Percentiles rank a stretch among this genome's conserved stretches.
Conservation (phyloP, 23 tunicate species). For the Styela clava region DNA sequence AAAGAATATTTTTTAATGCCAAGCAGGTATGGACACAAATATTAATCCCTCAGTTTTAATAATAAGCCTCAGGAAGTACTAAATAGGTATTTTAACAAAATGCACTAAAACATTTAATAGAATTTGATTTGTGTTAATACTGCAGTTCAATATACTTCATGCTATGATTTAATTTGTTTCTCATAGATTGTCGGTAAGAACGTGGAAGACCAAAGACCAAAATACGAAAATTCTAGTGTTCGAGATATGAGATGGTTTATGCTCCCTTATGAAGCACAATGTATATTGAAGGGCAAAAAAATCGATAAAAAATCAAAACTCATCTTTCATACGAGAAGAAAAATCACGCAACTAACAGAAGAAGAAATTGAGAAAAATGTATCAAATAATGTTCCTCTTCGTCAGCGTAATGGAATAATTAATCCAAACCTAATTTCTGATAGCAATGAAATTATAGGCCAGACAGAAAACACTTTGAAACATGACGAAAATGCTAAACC, state of each 20-base stretch:
- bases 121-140: too few species aligned
- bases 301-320: background rate
- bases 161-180: too few species aligned
- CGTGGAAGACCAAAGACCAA: slow-evolving; percentile 38
- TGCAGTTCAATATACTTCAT: too few species aligned
- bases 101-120: too few species aligned
- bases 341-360: slow-evolving; percentile 24
- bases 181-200: background rate
- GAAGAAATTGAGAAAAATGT: slow-evolving; percentile 27
- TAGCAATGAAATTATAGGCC: background rate
- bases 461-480: background rate
- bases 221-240: slow-evolving; percentile 38
- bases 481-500: background rate
- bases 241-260: slow-evolving; percentile 82
- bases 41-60: too few species aligned
- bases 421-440: background rate
- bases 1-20: slow-evolving; percentile 19
- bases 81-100: too few species aligned
- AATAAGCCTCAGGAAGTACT: too few species aligned
- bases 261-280: slow-evolving; percentile 88
- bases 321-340: slow-evolving; percentile 32
- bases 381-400: background rate
- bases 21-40: slow-evolving; percentile 1
- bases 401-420: background rate
- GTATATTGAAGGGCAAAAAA: slow-evolving; percentile 14